phyloP scores from a whole-genome alignment of 2,888 invertebrate genomes.

The Tineola bisselliella region DNA sequence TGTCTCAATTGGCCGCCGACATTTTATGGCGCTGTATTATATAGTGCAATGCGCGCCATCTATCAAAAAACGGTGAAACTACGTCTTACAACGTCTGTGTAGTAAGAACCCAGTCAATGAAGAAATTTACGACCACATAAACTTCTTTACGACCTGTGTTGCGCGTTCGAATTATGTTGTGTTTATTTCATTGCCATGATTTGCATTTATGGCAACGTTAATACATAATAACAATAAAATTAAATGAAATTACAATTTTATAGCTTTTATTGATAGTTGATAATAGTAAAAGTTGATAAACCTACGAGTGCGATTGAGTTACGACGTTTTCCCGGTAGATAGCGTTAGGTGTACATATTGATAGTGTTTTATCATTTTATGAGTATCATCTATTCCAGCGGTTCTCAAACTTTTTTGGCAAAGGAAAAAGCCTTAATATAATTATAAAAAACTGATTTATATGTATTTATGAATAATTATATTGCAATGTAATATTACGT shows the following conservation, averaged over 20 bases:
- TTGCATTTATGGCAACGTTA: slow-evolving; percentile 6
- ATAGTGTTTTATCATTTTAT: too few relatives aligned
- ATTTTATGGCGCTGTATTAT: slow-evolving; percentile 22
- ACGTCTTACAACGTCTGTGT: slow-evolving; percentile 18
- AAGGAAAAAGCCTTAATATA: too few relatives aligned
- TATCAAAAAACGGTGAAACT: slow-evolving; percentile 34
- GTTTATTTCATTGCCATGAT: slow-evolving; percentile 9
- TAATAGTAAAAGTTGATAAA: background rate
- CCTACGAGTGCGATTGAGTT: background rate
- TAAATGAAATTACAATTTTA: background rate
- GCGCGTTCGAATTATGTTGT: slow-evolving; percentile 10
- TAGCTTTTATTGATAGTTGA: background rate
- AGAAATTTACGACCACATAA: slow-evolving; percentile 4
- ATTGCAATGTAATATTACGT: too few relatives aligned
- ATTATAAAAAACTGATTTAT: too few relatives aligned
- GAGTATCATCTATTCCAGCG: too few relatives aligned
- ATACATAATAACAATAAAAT: background rate
- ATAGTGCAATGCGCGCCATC: slow-evolving; percentile 36
- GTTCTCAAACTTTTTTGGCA: too few relatives aligned
- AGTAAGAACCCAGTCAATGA: background rate
- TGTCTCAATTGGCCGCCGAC: slow-evolving; percentile 23
- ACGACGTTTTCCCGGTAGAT: background rate
- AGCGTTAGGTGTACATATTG: background rate
- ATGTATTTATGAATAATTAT: too few relatives aligned
- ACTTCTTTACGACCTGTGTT: slow-evolving; percentile 7